phyloP scores from a whole-genome alignment of 2,113 vertebrate species.

The Brachypteracias leptosomus region DNA sequence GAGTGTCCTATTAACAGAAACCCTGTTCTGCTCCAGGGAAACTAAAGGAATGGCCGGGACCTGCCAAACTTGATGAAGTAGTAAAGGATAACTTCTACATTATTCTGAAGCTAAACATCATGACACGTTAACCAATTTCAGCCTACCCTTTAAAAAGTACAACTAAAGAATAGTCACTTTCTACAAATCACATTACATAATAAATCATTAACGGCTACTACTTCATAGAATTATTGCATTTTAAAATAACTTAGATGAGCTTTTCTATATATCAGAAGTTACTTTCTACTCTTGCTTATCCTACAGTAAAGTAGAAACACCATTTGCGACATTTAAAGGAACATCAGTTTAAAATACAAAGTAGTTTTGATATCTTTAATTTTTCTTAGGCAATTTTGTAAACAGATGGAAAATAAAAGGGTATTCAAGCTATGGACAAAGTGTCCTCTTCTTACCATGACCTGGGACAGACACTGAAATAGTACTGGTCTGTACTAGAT shows the following conservation, averaged over 20 bases:
- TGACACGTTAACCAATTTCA: not conserved
- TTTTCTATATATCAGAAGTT: not conserved
- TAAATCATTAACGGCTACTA: not conserved
- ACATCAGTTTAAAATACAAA: not conserved
- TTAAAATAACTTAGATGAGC: not conserved
- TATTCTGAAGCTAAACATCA: not conserved
- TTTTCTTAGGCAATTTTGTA: not conserved
- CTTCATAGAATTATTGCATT: not conserved
- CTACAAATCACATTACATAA: not conserved
- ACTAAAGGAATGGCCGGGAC: not conserved
- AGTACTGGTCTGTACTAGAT: conserved; percentile 61
- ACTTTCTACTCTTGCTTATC: not conserved
- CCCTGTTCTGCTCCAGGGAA: not conserved
- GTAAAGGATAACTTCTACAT: not conserved
- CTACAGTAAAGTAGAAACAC: not conserved
- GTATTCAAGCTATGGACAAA: conserved; percentile 56
- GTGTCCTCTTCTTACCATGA: conserved; percentile 74
- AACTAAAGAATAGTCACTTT: not conserved
- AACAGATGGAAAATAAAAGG: conserved; percentile 33
- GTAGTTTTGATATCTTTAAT: not conserved
- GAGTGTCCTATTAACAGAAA: not conserved
- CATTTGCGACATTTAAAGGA: not conserved
- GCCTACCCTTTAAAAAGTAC: not conserved
- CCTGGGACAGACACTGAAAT: conserved; percentile 65
- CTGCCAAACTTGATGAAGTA: not conserved